Base-by-base conservation (phyloP, 2,113 vertebrate species). In the Plecturocebus donacophilus region DNA sequence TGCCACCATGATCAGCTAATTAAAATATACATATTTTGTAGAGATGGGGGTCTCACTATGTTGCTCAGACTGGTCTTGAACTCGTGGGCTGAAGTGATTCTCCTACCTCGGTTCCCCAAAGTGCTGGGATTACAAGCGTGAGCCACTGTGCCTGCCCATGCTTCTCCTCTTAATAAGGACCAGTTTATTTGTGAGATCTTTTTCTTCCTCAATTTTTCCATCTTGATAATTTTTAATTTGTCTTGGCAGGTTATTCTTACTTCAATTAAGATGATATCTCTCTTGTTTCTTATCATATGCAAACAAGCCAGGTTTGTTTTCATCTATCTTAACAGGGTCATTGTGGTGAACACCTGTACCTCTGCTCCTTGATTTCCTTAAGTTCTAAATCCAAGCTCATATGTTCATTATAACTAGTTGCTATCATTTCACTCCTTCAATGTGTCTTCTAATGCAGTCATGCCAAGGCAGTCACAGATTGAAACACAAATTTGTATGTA, bases 171-270 rank as follows among this genome's bases (percentile, higher is more conserved):
- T 61, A 49, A 23, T 52, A 58, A 70, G 42, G 38, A n/a, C 49
- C 23, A 40, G 80, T 8, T 94, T 83, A 79, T 68, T 96, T 95
- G 66, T 49, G 71, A 94, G 54, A 87, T 25, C 71, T 40, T 76
- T 32, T 87, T 83, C 84, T 87, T 84, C 80, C 47, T 70, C 32
- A 61, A 4, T 95, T 89, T 92, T 64, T 94, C 70, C 54, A 76
- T 56, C 80, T 80, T 71, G 61, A 96, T 92, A 30, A 45, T 89
- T 38, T 96, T 95, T 92, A 17, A 54, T 87, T 79, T 86, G 79
- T 71, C 87, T 87, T 87, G 84, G 58, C 42, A 70, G 61, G 19
- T 61, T 81, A 86, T 68, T 93, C 61, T 76, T 77, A 92, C 61
- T 87, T 94, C 71, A 81, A 7, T 83, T 83, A 75, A 87, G 64